Conservation (phyloP, 2,888 invertebrate genomes). For the Congeria kusceri region DNA sequence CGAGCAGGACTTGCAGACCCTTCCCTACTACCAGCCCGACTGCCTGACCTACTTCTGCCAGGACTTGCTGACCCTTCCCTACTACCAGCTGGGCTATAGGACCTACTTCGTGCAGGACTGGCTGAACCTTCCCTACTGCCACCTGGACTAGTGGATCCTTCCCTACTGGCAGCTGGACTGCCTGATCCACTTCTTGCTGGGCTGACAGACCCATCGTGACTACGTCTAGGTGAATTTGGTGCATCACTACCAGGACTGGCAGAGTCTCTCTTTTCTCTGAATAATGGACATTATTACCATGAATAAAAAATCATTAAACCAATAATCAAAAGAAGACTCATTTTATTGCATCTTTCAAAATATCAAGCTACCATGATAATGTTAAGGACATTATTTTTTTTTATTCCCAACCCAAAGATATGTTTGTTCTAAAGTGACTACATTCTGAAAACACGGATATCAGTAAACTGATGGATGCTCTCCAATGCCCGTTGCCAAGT, state of each 20-base stretch:
- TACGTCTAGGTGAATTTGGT: conserved; percentile 43
- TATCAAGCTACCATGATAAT: too few relatives aligned
- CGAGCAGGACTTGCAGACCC: conserved; percentile 52
- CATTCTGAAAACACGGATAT: too few relatives aligned
- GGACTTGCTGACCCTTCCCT: conserved; percentile 60
- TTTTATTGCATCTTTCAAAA: too few relatives aligned
- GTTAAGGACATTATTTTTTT: too few relatives aligned
- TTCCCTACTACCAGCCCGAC: conserved; percentile 51
- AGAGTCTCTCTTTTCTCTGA: not conserved
- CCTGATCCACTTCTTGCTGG: conserved; percentile 54
- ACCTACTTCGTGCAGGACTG: conserved; percentile 49
- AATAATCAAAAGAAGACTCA: too few relatives aligned
- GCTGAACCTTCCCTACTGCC: conserved; percentile 51
- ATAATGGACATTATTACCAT: too few relatives aligned
- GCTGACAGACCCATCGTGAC: conserved; percentile 39
- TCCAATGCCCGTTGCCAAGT: too few relatives aligned
- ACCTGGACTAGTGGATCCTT: conserved; percentile 52
- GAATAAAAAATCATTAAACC: too few relatives aligned
- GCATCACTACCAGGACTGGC: conserved; percentile 35
- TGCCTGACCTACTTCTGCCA: conserved; percentile 45
- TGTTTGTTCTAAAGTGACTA: too few relatives aligned
- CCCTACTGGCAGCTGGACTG: conserved; percentile 48
- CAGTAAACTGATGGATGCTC: too few relatives aligned
- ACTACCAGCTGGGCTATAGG: conserved; percentile 55
- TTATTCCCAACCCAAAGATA: too few relatives aligned